Base-by-base conservation (phyloP, 2,113 vertebrate genomes). In the Stegastes partitus region DNA sequence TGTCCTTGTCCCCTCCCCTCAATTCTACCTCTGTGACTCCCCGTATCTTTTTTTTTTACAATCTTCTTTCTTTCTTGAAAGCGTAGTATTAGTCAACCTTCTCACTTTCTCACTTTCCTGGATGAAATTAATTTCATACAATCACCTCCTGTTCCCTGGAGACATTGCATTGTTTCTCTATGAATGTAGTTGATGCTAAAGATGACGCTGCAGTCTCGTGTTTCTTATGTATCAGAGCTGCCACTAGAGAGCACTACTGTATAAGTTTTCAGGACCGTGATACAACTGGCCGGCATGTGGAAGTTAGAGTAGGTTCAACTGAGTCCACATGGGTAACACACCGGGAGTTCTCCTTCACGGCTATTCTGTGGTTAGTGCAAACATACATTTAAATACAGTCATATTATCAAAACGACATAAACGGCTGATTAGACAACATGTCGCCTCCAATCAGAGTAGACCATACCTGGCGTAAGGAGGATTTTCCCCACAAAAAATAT, bases 221-320 rank as follows among this genome's bases (percentile, higher is more conserved):
- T 49, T 74, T 34, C 31, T 59, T 16, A 28, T 22, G 6, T 21
- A 21, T 64, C 49, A 31, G 15, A 19, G 4, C 11, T 57, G 66
- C 87, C 91, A 87, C 82, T 77, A 89, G 89, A 88, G 83, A 31
- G 88, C 85, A 81, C 47, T 56, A 42, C 25, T 71, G 79, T 61
- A 81, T 88, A 23, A 90, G 66, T 51, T 81, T 31, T 72, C n/a
- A 56, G 28, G 21, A 28, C 23, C 15, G 31, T 2, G 31, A 25
- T 9, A 1, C 42, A 37, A 19, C 21, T 16, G 11, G 3, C 9
- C n/a, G 16, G 21, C 15, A 21, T 31, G 15, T 15, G 23, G 15
- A 55, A 67, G 70, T 64, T 23, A 70, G 4, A 56, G 19, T 5
- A 69, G 67, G 68, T 76, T 77, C 42, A 77, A 22, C 3, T 14